Base-by-base conservation (phyloP, 2,797 vertebrate species). In the Emydoidea blandingii region DNA sequence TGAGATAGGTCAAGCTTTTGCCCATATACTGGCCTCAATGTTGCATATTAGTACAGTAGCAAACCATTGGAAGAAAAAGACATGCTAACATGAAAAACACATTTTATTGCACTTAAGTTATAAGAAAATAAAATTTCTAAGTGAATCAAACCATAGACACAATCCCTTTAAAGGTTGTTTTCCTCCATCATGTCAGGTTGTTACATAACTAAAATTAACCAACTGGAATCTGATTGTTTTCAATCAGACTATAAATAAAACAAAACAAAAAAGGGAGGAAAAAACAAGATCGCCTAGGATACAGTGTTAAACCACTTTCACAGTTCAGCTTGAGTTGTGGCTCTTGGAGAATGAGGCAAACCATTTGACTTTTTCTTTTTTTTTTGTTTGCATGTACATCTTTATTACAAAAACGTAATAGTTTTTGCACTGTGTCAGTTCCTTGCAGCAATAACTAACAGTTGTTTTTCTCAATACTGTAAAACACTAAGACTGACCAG, bases 21-120 rank as follows among this genome's bases (percentile, higher is more conserved):
- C 25, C n/a, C 65, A 72, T 16, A 31, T 62, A 62, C 29, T 81
- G 16, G 86, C 49, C 59, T 54, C 87, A 76, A 81, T 52, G 54
- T 57, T 11, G 56, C 76, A 50, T 65, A 88, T 56, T 90, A 80
- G 90, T 52, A 93, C 19, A 79, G 34, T 52, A 87, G 79, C n/a
- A 91, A 83, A 49, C 87, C 50, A 50, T 57, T 81, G 34, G 91
- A 97, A 98, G 91, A 97, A 96, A 97, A 96, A 98, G 97, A 93
- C 98, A 94, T 92, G 96, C 95, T 98, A 98, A 98, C 98, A 98
- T 98, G 98, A 98, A 99, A 99, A 99, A 98, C 98, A 99, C 99
- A 99, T 99, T 99, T 99, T 99, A 99, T 99, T 99, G 99, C 99
- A 99, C 99, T 99, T 99, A 99, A 99, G 99, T 99, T 99, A 99